Evolutionary conservation across 1,140 invertebrate species (phyloP), one percentile per base, ranked within the genome.

Genomic region (Eupristina koningsbergeri): DNA sequence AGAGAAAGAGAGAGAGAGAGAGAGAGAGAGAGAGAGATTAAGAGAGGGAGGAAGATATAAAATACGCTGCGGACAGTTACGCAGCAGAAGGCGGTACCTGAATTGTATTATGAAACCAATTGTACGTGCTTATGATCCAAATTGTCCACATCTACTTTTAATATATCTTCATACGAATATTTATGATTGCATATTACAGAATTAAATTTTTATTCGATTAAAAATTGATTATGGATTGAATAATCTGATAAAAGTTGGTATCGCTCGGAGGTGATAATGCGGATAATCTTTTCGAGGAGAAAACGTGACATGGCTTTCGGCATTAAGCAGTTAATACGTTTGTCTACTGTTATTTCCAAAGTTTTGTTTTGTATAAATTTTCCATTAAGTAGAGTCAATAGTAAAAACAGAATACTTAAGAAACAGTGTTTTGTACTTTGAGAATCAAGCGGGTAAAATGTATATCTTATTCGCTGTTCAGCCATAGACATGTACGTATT

Each of bases 61-160:
- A 67, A 67, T 67, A 36, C 63, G 31, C 29, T 29, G 29, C 26
- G 63, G 63, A 64, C 63, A 64, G 29, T 64, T 64, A 64, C 63
- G 2, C 17, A 22, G 2, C 17, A 22, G 34, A 39, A 8, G 34
- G 9, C 29, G n/a, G 34, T 8, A 19, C 7, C 34, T 69, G 64
- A 69, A 69, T 69, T 3, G 6, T 69, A 39, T 39, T 17, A 5
- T 39, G 64, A 36, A 36, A 39, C 8, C 61, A 9, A 34, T 64
- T 34, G 61, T 64, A 64, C 61, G 61, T 39, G 64, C 31, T 3
- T 69, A 39, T 19, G 64, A 69, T 69, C 34, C 6, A 69, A 69
- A 39, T 26, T 6, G 22, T 69, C 64, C 39, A 0, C 2, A 22
- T 39, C 15, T 17, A 69, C 31, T 36, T 69, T 19, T 6, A 11